These are phyloP conservation scores for Acyrthosiphon pisum DNA, from an alignment of 1,140 invertebrate species.

Conservation along the genomic window DNA sequence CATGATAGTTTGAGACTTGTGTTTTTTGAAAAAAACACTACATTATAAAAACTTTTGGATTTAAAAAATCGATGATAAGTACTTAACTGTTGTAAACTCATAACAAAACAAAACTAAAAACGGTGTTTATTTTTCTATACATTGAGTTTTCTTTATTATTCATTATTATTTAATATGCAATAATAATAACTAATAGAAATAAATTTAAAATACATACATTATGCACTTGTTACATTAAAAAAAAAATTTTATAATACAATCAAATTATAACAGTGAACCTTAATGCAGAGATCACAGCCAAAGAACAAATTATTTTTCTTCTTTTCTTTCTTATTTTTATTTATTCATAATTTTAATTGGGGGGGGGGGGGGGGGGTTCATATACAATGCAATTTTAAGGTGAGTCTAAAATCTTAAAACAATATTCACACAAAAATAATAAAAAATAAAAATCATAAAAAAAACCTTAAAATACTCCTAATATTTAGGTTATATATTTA, in stretches of 20 bases:
- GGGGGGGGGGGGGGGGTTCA: not conserved
- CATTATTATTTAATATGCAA: slow-evolving; percentile 52
- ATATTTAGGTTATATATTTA: slow-evolving; percentile 31
- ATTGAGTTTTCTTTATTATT: slow-evolving; percentile 55
- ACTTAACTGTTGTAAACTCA: slow-evolving; percentile 24
- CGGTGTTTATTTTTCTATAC: slow-evolving; percentile 53
- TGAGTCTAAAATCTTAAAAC: slow-evolving; percentile 44
- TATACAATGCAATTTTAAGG: slow-evolving; percentile 51
- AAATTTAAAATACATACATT: slow-evolving; percentile 47
- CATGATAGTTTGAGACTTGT: slow-evolving; percentile 20
- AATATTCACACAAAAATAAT: slow-evolving; percentile 53
- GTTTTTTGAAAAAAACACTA: not conserved
- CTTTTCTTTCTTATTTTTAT: slow-evolving; percentile 20
- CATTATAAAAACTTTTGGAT: slow-evolving; percentile 1
- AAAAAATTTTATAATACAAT: slow-evolving; percentile 56
- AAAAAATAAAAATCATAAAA: slow-evolving; percentile 40
- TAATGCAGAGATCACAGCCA: slow-evolving; percentile 57
- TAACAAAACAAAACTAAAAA: slow-evolving; percentile 49
- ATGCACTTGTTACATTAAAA: slow-evolving; percentile 47
- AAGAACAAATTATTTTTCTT: slow-evolving; percentile 46
- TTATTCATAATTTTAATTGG: not conserved
- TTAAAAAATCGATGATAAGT: slow-evolving; percentile 27
- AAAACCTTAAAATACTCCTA: slow-evolving; percentile 37
- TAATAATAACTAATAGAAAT: slow-evolving; percentile 57
- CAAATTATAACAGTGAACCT: slow-evolving; percentile 57